Conservation (phyloP, 1,140 invertebrate species). For the Lordiphosa stackelbergi region DNA sequence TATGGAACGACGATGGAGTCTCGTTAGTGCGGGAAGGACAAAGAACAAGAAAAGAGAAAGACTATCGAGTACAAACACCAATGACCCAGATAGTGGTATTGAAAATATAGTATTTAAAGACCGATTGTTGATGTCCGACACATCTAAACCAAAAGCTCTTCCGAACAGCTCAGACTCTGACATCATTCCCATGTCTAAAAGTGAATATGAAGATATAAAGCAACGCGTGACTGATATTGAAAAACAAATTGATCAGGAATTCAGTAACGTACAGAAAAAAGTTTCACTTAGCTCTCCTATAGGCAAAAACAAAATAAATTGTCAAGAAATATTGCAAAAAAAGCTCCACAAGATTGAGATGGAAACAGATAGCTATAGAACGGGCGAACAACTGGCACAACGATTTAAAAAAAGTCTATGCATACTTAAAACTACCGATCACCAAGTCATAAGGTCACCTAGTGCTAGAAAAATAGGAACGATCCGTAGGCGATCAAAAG, state of each 20-base stretch:
- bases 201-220: constrained; percentile 86
- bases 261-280: background rate
- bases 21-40: constrained; percentile 34
- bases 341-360: constrained; percentile 85
- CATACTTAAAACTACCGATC: constrained; percentile 83
- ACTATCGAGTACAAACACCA: constrained; percentile 2
- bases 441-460: constrained; percentile 86
- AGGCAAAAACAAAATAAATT: background rate
- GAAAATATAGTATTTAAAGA: background rate
- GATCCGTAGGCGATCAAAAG: constrained; percentile 83
- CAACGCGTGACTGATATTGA: constrained; percentile 78
- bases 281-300: background rate
- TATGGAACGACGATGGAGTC: constrained; percentile 47
- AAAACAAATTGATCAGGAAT: constrained; percentile 4
- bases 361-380: constrained; percentile 80
- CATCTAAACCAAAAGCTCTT: background rate
- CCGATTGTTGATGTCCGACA: background rate
- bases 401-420: constrained; percentile 85
- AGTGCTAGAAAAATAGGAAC: constrained; percentile 88
- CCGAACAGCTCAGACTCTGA: constrained; percentile 63
- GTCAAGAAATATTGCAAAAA: constrained; percentile 80
- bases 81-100: background rate
- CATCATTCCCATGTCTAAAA: constrained; percentile 84
- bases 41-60: constrained; percentile 69
- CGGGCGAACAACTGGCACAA: constrained; percentile 84